Evolutionary conservation across 2,797 vertebrate genomes (phyloP).

Genomic region (Megaceryle alcyon): DNA sequence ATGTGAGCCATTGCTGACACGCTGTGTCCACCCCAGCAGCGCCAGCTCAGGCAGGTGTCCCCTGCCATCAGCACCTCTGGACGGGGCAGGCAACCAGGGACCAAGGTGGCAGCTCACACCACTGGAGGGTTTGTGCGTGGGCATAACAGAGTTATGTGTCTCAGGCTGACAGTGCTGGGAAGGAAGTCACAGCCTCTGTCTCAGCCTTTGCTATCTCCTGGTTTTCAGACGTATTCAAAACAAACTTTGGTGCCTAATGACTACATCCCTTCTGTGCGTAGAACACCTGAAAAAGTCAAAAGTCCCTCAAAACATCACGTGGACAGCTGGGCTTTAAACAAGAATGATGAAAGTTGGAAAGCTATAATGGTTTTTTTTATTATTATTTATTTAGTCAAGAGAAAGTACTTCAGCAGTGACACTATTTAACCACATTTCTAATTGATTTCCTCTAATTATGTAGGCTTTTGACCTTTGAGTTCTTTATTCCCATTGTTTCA

Average conservation of each 20-base stretch:
- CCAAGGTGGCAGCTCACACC: fast-evolving
- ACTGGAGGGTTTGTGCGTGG: fast-evolving
- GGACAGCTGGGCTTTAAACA: neutral
- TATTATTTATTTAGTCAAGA: neutral
- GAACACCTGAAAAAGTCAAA: slow-evolving; percentile 31
- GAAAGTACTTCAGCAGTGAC: slow-evolving; percentile 36
- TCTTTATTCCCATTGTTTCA: slow-evolving; percentile 76
- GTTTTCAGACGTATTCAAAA: neutral
- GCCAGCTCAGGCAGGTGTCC: neutral
- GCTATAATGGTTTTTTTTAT: neutral
- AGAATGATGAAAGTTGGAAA: neutral
- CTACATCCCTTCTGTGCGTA: neutral
- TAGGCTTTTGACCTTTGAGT: slow-evolving; percentile 70
- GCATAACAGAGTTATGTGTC: neutral
- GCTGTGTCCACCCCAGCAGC: neutral
- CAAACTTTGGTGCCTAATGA: neutral
- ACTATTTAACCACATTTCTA: slow-evolving; percentile 62
- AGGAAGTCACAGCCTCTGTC: neutral
- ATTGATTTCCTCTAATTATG: slow-evolving; percentile 81
- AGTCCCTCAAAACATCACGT: neutral
- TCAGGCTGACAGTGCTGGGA: neutral
- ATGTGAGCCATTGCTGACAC: fast-evolving
- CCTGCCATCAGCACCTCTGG: fast-evolving
- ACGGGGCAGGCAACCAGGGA: neutral
- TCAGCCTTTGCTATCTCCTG: neutral